Conservation (phyloP, 2,797 vertebrate species). For the Tamandua tetradactyla region DNA sequence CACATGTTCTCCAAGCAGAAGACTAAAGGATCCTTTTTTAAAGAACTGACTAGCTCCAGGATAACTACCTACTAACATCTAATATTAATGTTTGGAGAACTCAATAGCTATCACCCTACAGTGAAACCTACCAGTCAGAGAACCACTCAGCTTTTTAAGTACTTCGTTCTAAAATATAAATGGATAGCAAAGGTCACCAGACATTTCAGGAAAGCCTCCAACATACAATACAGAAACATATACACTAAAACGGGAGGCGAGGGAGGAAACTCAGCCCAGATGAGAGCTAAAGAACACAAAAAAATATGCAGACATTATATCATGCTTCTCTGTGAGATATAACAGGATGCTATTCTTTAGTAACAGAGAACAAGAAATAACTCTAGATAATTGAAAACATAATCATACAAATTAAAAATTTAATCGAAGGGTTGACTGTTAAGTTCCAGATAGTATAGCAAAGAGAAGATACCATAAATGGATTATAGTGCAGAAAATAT, state of each 20-base stretch:
- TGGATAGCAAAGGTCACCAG: background rate
- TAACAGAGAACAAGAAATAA: background rate
- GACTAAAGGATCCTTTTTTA: background rate
- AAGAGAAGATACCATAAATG: background rate
- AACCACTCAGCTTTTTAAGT: background rate
- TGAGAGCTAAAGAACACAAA: background rate
- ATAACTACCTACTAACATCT: background rate
- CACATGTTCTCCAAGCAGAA: no score
- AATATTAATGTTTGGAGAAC: background rate
- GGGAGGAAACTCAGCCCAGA: background rate
- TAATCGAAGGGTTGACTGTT: background rate
- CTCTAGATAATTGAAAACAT: background rate
- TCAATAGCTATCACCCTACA: background rate
- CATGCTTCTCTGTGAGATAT: background rate
- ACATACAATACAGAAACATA: background rate
- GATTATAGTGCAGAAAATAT: background rate
- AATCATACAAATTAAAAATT: slow-evolving; percentile 11
- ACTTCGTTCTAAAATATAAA: slow-evolving; percentile 29
- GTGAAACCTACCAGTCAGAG: background rate
- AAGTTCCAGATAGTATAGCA: background rate
- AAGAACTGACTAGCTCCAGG: background rate
- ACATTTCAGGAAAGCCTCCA: background rate
- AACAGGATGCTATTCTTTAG: background rate
- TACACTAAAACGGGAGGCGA: background rate
- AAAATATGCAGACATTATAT: background rate